Base-by-base conservation (phyloP, 2,113 vertebrate genomes). In the Menura novaehollandiae region DNA sequence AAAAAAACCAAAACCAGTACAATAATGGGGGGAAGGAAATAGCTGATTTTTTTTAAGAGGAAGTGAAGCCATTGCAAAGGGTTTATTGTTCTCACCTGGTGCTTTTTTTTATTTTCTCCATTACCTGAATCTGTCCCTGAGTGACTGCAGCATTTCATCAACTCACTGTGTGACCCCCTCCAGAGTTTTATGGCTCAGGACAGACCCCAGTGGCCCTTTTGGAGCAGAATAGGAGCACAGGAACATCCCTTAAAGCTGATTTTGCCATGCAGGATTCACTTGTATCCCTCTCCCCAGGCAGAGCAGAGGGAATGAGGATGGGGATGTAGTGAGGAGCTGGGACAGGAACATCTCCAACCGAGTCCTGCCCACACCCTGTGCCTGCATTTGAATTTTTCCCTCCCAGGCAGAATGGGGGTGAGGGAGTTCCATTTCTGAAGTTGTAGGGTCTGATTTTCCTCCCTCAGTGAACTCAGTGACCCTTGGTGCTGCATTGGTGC, bases 371-470 rank as follows among this genome's bases (percentile, higher is more conserved):
- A 5, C 28, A 21, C 7, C 18, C 23, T 37, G 26, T 3, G 1
- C 33, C 55, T 41, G 13, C 7, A 2, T 0, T 13, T 56, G 49
- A 14, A 3, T 17, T 74, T 35, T 49, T 26, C 46, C n/a, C 26
- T 33, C 21, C 5, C 2, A 2, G 56, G 11, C 15, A 44, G 22
- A 51, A 4, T 0, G 1, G 15, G 6, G 7, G 1, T 22, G 44
- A 68, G 28, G 6, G 30, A 46, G 1, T n/a, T 24, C 18, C 21
- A 1, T 41, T 39, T 30, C 58, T 73, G 8, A 33, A 77, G 28
- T 4, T n/a, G 19, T 4, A 41, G 59, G 37, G 13, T 66, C 72
- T 66, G 55, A 39, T 10, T 77, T 73, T 37, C 22, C 17, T 3
- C 43, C 46, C 43, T 39, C 39, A 27, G 15, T 3, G 58, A 39